Evolutionary conservation across 2,113 vertebrate species (phyloP).

Genomic region (Opisthocomus hoazin): DNA sequence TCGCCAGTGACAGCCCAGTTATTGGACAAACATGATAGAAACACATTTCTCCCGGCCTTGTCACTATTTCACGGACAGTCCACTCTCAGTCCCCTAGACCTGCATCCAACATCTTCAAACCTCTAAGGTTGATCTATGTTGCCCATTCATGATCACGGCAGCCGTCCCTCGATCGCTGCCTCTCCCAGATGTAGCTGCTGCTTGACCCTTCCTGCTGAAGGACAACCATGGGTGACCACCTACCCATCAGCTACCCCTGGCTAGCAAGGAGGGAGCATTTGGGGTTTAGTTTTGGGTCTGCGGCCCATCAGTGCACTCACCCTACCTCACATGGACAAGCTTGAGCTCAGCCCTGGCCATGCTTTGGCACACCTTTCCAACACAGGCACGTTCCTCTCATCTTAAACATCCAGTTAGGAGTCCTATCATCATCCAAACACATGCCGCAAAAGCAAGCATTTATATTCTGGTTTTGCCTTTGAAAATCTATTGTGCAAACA

Average conservation of each 20-base stretch:
- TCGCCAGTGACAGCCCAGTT: not conserved
- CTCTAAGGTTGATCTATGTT: not conserved
- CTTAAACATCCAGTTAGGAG: not conserved
- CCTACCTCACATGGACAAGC: accelerated
- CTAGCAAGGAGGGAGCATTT: not conserved
- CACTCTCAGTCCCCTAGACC: not conserved
- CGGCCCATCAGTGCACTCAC: not conserved
- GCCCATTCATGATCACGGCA: accelerated
- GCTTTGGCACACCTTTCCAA: not conserved
- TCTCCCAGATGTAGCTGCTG: not conserved
- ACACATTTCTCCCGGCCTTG: not conserved
- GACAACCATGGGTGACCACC: accelerated
- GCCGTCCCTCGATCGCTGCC: not conserved
- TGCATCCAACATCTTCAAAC: not conserved
- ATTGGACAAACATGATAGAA: not conserved
- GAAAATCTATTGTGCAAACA: not conserved
- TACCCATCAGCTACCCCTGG: accelerated
- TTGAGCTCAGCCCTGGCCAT: accelerated
- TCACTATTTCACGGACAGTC: not conserved
- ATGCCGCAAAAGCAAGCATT: not conserved
- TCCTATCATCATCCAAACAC: not conserved
- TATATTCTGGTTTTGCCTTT: not conserved
- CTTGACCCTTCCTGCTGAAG: not conserved
- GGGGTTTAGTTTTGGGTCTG: not conserved
- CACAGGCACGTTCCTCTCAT: not conserved